A percentile compares a stretch with the other conserved stretches of the same genome.
These are phyloP conservation scores for Euphydryas editha DNA, from an alignment of 2,888 invertebrate genomes.

Conservation along the genomic window DNA sequence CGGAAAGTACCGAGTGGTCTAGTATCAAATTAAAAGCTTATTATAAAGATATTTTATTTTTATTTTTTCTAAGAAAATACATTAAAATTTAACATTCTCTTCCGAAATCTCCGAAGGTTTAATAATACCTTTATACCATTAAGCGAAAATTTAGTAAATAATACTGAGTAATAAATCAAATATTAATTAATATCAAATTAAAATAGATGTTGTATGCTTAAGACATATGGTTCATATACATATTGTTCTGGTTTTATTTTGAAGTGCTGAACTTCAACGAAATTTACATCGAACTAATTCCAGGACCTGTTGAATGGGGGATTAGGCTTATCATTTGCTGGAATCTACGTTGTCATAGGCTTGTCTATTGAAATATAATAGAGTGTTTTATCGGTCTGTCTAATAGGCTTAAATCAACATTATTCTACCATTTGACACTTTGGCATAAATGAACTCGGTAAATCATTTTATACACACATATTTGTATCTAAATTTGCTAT, in stretches of 20 bases:
- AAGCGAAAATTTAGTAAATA: too few species aligned
- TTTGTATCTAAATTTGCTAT: background rate
- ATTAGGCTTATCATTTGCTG: constrained; percentile 7
- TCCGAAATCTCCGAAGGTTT: too few species aligned
- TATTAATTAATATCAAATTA: too few species aligned
- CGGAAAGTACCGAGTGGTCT: too few species aligned
- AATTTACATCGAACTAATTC: constrained; percentile 7
- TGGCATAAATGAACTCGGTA: background rate
- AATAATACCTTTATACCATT: too few species aligned
- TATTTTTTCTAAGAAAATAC: too few species aligned
- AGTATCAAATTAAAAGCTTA: too few species aligned
- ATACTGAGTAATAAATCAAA: too few species aligned
- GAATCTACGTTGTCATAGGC: background rate
- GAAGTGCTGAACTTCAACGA: background rate
- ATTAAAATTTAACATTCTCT: too few species aligned
- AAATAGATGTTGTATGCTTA: background rate
- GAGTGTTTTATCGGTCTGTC: background rate
- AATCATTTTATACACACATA: background rate
- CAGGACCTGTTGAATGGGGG: constrained; percentile 10
- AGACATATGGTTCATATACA: background rate
- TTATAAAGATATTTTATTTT: too few species aligned
- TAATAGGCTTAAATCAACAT: background rate
- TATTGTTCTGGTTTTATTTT: background rate
- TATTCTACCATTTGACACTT: background rate
- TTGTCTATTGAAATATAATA: constrained; percentile 6